Evolutionary conservation across 1,140 invertebrate species (phyloP).

Genomic region (Drosophila bocqueti): DNA sequence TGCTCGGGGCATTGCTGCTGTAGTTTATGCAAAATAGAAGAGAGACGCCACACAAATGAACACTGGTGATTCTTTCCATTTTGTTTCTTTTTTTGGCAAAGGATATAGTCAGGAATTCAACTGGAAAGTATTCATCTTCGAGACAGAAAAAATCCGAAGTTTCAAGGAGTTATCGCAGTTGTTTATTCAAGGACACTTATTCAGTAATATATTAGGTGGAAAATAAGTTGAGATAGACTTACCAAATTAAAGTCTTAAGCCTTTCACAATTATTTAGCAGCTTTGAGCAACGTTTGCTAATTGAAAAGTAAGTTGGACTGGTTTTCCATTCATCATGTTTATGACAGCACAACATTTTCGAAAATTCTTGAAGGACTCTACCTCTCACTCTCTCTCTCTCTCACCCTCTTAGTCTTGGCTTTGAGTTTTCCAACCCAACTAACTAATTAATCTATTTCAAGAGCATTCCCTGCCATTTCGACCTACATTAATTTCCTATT

Average conservation of each 20-base stretch:
- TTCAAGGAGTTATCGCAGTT: constrained; percentile 7
- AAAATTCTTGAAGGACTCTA: constrained; percentile 13
- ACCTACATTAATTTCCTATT: constrained; percentile 83
- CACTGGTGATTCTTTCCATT: constrained; percentile 25
- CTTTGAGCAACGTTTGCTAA: background rate
- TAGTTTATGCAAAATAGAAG: constrained; percentile 52
- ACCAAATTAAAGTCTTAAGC: background rate
- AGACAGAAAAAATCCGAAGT: background rate
- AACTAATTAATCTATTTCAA: constrained; percentile 81
- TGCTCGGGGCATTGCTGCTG: constrained; percentile 48
- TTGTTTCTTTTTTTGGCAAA: constrained; percentile 35
- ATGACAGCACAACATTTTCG: constrained; percentile 17
- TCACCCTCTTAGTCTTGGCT: background rate
- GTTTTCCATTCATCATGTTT: constrained; percentile 28
- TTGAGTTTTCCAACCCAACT: constrained; percentile 51
- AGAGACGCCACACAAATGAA: constrained; percentile 47
- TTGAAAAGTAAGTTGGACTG: constrained; percentile 8
- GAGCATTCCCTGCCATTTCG: constrained; percentile 76
- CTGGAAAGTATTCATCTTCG: constrained; percentile 26
- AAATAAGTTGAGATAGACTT: background rate
- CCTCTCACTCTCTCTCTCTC: background rate
- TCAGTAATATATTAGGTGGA: background rate
- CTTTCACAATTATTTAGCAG: background rate
- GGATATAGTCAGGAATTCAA: constrained; percentile 26
- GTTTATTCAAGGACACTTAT: constrained; percentile 1